These are phyloP conservation scores for Arion vulgaris DNA, from an alignment of 1,140 invertebrate species.

Conservation along the genomic window DNA sequence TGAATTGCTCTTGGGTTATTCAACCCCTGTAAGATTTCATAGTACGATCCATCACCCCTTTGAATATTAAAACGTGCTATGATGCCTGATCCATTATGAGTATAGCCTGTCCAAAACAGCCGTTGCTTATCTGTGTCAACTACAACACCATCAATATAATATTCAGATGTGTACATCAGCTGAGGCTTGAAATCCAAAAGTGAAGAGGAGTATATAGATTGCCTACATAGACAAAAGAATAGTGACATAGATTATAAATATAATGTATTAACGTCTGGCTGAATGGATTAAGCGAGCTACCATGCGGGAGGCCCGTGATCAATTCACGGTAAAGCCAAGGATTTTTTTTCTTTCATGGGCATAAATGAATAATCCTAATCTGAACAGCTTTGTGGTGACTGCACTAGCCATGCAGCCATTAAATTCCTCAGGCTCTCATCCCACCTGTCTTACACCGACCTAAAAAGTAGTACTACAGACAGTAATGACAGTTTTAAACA, in stretches of 20 bases:
- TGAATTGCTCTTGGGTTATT: constrained; percentile 52
- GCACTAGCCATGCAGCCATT: too few species aligned
- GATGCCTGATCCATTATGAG: constrained; percentile 43
- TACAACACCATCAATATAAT: constrained; percentile 49
- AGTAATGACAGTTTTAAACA: too few species aligned
- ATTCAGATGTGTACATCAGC: constrained; percentile 45
- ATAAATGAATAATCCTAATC: too few species aligned
- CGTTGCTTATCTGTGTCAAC: constrained; percentile 49
- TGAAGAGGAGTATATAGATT: constrained; percentile 52
- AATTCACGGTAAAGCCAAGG: too few species aligned
- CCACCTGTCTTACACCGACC: too few species aligned
- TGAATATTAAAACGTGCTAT: constrained; percentile 54
- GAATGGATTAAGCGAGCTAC: too few species aligned
- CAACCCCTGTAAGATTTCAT: constrained; percentile 43
- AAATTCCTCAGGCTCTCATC: too few species aligned
- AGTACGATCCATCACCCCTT: constrained; percentile 41
- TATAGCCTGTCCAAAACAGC: constrained; percentile 58
- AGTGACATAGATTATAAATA: neutral
- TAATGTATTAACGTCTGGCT: too few species aligned
- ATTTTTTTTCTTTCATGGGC: too few species aligned
- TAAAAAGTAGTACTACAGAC: too few species aligned
- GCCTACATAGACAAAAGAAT: constrained; percentile 4
- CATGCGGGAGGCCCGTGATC: too few species aligned
- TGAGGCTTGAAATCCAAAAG: constrained; percentile 49
- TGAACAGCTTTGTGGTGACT: too few species aligned